Evolutionary conservation across 1,140 invertebrate genomes (phyloP), one percentile per base, ranked within the genome.

Genomic region (Akabosia matsudoensis): DNA sequence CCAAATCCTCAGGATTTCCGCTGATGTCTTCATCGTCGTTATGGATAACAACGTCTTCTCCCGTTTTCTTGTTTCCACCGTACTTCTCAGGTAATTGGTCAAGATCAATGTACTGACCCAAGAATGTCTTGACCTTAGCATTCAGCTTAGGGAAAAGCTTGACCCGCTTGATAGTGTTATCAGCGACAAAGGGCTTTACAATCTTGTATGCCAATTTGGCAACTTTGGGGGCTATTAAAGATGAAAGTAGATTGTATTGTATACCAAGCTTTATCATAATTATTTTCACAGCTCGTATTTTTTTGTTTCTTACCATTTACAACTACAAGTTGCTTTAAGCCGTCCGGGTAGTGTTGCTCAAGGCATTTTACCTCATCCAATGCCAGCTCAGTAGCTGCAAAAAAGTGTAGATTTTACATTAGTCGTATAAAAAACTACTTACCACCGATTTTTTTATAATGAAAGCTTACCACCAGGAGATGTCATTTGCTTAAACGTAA

Each of bases 91-190:
- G 95, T 24, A 97, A 84, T 79, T 92, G 89, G 79, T 93, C 90
- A 0, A 90, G 83, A 22, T 90, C 86, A 4, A 92, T 87, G 67
- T 87, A 83, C 28, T 89, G 86, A 13, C 93, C 85, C 18, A 97
- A 83, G 14, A 88, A 88, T 18, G 90, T 83, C 83, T 92, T 89
- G 90, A 93, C 96, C 84, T 94, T 93, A 45, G 86, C 86, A 0
- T 89, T 86, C 75, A 93, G 91, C 0, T 88, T 85, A 83, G 93
- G 93, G 80, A 90, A 90, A 64, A 97, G 94, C 82, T 91, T 89
- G 33, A 97, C 95, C 86, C 97, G 97, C 4, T 91, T 91, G 79
- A 93, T 87, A 51, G 94, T 97, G 82, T 93, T 92, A 79, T 97
- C 94, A 82, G 94, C 91, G 80, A 97, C 89, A 79, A 97, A 93